phyloP scores from a whole-genome alignment of 2,888 invertebrate species.

The Drosophila aldrichi region DNA sequence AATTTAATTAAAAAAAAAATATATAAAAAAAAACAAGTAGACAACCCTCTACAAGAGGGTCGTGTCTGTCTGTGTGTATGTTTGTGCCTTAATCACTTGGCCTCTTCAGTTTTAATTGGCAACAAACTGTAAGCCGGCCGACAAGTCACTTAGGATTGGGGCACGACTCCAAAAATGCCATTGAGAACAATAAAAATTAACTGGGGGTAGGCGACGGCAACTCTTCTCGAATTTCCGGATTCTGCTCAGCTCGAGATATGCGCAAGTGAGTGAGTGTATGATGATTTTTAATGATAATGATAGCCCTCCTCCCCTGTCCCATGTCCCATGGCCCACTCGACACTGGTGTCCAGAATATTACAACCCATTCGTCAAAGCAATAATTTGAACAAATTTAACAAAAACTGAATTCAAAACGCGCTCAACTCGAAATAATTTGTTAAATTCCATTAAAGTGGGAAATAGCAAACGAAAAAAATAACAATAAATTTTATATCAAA shows the following conservation, averaged over 20 bases:
- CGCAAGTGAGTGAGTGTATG: conserved; percentile 42
- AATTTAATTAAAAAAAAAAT: conserved; percentile 76
- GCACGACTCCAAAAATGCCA: conserved; percentile 52
- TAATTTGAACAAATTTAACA: conserved; percentile 44
- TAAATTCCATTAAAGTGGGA: conserved; percentile 27
- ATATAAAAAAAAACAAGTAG: conserved; percentile 15
- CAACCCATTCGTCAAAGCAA: conserved; percentile 42
- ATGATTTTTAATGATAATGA: conserved; percentile 54
- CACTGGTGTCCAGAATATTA: conserved; percentile 37
- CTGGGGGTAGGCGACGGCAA: conserved; percentile 1
- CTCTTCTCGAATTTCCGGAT: conserved; percentile 39
- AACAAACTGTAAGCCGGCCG: conserved; percentile 72
- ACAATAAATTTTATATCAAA: conserved; percentile 36
- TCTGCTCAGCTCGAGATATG: conserved; percentile 48
- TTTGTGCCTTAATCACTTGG: conserved; percentile 70
- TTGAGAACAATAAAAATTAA: conserved; percentile 68
- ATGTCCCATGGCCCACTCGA: not conserved
- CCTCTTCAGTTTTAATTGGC: conserved; percentile 80
- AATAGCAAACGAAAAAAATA: conserved; percentile 9
- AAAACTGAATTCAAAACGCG: conserved; percentile 47
- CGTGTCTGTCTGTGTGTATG: conserved; percentile 10
- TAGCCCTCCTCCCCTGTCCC: not conserved
- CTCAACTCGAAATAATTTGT: conserved; percentile 68
- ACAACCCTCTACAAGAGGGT: conserved; percentile 31
- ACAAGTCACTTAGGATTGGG: conserved; percentile 61